Base-by-base conservation (phyloP, 2,113 vertebrate genomes). In the Eupsittula cactorum region DNA sequence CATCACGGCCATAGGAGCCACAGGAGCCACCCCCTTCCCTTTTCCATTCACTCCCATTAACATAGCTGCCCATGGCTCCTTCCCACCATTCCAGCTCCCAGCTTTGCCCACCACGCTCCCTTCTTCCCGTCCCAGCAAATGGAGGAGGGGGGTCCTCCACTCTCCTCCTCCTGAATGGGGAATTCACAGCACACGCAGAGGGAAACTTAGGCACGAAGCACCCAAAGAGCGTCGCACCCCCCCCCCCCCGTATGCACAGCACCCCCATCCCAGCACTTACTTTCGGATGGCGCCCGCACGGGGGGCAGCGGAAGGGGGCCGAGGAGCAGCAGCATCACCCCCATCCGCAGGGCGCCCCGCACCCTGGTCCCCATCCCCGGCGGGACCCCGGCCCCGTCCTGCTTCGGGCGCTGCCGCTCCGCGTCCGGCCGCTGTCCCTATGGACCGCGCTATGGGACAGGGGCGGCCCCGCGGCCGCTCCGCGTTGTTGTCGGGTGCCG, bases 161-260 rank as follows among this genome's bases (percentile, higher is more conserved):
- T 55, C 23, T 63, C 12, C 33, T 53, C 31, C 21, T 65, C 23
- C 37, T 47, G 49, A 11, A 15, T 7, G 3, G 7, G 44, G 67
- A 14, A 2, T 28, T 52, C 6, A 8, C 65, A 52, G 64, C 52
- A 3, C 0, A 3, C 13, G 0, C 0, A 17, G 29, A 15, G 13
- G 21, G 39, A 59, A 74, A 69, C 70, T 10, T 60, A 55, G 39
- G 13, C 81, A 52, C 15, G 18, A 15, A 71, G 24, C 35, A 4
- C 28, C 6, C 8, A 12, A 39, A 39, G 10, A 46, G 16, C n/a
- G n/a, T n/a, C n/a, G n/a, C n/a, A n/a, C n/a, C n/a, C n/a, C n/a
- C n/a, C n/a, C n/a, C n/a, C n/a, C n/a, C n/a, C n/a, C n/a, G n/a
- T n/a, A n/a, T n/a, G n/a, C n/a, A n/a, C n/a, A n/a, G n/a, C n/a